Percentiles rank a stretch among this genome's conserved stretches.
Evolutionary conservation across 2,113 vertebrate genomes (phyloP).

Genomic region (Phycodurus eques): DNA sequence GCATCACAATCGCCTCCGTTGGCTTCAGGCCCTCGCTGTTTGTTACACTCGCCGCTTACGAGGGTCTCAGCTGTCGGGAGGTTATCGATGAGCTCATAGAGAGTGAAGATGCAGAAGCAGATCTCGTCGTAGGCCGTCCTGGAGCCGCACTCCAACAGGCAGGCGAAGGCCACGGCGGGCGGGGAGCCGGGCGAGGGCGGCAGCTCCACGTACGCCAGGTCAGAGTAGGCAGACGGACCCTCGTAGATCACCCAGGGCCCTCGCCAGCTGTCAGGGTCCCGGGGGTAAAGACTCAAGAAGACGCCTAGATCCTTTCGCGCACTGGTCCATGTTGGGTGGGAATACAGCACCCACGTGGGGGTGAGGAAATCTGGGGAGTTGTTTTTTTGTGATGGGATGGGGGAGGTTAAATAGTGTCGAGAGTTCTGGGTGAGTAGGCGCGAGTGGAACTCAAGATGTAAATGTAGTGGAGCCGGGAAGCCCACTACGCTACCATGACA

Average conservation of each 20-base stretch:
- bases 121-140: constrained; percentile 85
- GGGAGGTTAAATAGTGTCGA: constrained; percentile 16
- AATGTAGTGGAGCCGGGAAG: constrained; percentile 78
- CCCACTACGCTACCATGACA: constrained; percentile 90
- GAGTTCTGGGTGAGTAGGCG: not conserved
- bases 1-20: not conserved
- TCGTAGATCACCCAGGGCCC: constrained; percentile 91
- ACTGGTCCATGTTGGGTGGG: constrained; percentile 81
- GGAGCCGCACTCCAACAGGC: constrained; percentile 86
- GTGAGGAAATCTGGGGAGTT: constrained; percentile 59
- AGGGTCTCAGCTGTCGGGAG: constrained; percentile 58
- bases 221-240: constrained; percentile 92
- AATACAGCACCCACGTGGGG: constrained; percentile 87
- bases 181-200: constrained; percentile 45
- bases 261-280: constrained; percentile 84
- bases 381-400: not conserved
- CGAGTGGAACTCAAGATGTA: not conserved
- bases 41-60: not conserved
- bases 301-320: constrained; percentile 82
- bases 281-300: constrained; percentile 82
- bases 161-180: constrained; percentile 76
- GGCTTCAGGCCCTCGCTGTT: not conserved
- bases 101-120: constrained; percentile 87
- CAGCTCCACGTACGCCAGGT: constrained; percentile 82
- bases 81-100: constrained; percentile 84